Evolutionary conservation across 2,888 invertebrate species (phyloP), one percentile per base, ranked within the genome.

Genomic region (Limnephilus lunatus): DNA sequence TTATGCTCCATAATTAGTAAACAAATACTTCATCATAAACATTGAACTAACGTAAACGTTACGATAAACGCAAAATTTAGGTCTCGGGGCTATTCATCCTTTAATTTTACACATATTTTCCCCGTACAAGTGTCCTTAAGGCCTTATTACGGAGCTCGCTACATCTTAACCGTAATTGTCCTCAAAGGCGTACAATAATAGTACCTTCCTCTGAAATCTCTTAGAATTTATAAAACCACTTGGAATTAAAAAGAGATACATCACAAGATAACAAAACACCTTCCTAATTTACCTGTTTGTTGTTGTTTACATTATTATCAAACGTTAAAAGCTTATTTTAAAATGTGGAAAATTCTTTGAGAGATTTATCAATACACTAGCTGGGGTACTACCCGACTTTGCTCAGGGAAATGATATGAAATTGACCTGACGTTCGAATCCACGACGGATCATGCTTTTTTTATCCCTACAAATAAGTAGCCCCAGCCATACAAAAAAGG

Each of bases 211-310:
- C n/a, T 19, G 44, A 44, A 39, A 85, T 19, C 85, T 12, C 25
- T 39, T 5, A 35, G 1, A 44, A 85, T 85, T 85, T 85, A 85
- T 85, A 9, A 85, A 85, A n/a, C 85, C 85, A 85, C 85, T 85
- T 85, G 4, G 35, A 35, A 35, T 35, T 35, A 39, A 39, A n/a
- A 85, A 39, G 39, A 85, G 85, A n/a, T 32, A 15, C 3, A 14
- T 7, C 19, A 32, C 14, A 82, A 32, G 32, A 32, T 5, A 32
- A 31, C 32, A 30, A 53, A 53, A 53, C 4, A 53, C 53, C 19
- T 12, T 82, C 31, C 31, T 82, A 32, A 82, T 82, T 32, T 82
- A 32, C 82, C 32, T 53, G 53, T 53, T 15, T 15, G 15, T 15
- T 15, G 53, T 53, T 53, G 53, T 32, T n/a, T 32, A 32, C 32